Evolutionary conservation across 2,888 invertebrate species (phyloP), one percentile per base, ranked within the genome.

Genomic region (Acronicta aceris): DNA sequence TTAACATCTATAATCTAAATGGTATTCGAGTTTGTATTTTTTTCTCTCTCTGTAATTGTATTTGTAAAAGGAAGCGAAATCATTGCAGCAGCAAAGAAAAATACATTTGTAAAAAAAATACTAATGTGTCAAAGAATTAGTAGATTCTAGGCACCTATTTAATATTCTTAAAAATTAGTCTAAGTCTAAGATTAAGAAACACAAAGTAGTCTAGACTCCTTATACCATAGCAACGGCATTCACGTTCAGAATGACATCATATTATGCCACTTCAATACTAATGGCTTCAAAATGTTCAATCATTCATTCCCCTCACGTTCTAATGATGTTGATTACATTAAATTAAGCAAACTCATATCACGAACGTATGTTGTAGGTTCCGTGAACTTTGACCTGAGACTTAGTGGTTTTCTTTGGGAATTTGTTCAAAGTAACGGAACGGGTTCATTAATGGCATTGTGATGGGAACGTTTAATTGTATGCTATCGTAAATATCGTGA

Each of bases 401-500:
- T 67, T 65, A 17, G 47, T 53, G 51, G 62, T 69, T 58, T 70
- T 73, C 60, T 79, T 73, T 71, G 59, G 42, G 65, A 63, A 63
- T 57, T 65, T 65, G 50, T 76, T 61, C 15, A 51, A 8, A 55
- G 52, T 69, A 79, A 79, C 65, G 63, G 71, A 54, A 55, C 57
- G 52, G 49, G 65, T 65, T 66, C 56, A 66, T 72, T 76, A 76
- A 72, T 66, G 63, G 64, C 52, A 71, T 79, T 76, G 63, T 70
- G 61, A 68, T 58, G 62, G 62, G 63, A 63, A 48, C 46, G 27
- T 71, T 71, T 76, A 74, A 79, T 78, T 71, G 64, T 66, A 56
- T 46, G 46, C n/a, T 47, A 65, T 61, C 62, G 59, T 54, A 48
- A 46, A 65, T 57, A 65, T 67, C 52, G 72, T 65, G 66, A 65